These are phyloP conservation scores for Drosophila sulfurigaster DNA, from an alignment of 1,140 invertebrate genomes.

Conservation along the genomic window DNA sequence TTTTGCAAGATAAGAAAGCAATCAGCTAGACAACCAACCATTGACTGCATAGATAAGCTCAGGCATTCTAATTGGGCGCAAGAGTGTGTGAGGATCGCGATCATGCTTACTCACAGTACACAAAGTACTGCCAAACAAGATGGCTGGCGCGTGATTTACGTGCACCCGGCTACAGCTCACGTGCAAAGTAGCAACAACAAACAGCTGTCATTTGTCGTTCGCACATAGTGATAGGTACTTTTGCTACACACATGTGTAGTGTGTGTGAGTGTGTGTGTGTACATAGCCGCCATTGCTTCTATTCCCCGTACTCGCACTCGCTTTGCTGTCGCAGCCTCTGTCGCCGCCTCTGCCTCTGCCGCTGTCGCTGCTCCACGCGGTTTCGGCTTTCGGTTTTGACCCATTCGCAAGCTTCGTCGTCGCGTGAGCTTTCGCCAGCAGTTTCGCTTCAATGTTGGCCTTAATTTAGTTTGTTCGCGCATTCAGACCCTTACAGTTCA, in stretches of 20 bases:
- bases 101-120: no score
- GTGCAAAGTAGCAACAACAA: slow-evolving; percentile 50
- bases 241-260: background rate
- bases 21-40: slow-evolving; percentile 42
- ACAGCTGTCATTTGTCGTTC: slow-evolving; percentile 16
- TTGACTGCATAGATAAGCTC: slow-evolving; percentile 56
- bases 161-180: slow-evolving; percentile 42
- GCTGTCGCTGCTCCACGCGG: slow-evolving; percentile 22
- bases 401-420: slow-evolving; percentile 57
- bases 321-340: background rate
- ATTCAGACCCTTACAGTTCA: slow-evolving; percentile 64
- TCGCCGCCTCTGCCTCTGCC: background rate
- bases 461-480: slow-evolving; percentile 74
- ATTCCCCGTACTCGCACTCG: slow-evolving; percentile 6
- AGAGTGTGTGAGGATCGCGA: slow-evolving; percentile 15
- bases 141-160: slow-evolving; percentile 59
- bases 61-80: slow-evolving; percentile 54
- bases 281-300: slow-evolving; percentile 37
- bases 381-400: slow-evolving; percentile 59
- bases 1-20: slow-evolving; percentile 10
- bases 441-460: slow-evolving; percentile 63
- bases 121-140: slow-evolving; percentile 36
- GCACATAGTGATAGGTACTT: slow-evolving; percentile 9
- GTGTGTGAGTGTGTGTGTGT: slow-evolving; percentile 1
- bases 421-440: slow-evolving; percentile 61